These are phyloP conservation scores for Coregonus sp. DNA, from an alignment of 2,797 vertebrate genomes.

Conservation along the genomic window DNA sequence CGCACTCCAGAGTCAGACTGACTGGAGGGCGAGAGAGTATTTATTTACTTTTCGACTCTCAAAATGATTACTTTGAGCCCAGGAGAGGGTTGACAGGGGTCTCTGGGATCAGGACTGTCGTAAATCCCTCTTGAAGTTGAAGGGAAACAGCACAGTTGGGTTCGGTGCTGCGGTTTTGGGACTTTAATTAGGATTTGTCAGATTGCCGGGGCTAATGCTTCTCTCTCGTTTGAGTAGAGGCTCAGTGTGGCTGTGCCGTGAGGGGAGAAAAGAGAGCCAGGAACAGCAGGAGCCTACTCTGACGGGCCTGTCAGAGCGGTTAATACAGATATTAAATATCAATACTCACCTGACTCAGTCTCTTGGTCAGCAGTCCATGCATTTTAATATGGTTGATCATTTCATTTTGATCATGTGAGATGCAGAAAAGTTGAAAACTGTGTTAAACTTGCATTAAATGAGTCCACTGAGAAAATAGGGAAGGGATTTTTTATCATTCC, in stretches of 20 bases:
- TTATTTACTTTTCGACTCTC: slow-evolving; percentile 5
- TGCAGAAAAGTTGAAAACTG: background rate
- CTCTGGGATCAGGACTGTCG: slow-evolving; percentile 25
- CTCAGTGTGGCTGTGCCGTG: slow-evolving; percentile 10
- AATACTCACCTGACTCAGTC: slow-evolving; percentile 4
- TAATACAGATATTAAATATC: background rate
- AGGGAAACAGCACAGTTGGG: slow-evolving; percentile 13
- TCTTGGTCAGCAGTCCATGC: background rate
- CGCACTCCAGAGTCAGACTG: background rate
- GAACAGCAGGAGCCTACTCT: background rate
- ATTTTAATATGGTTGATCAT: background rate
- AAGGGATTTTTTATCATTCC: background rate
- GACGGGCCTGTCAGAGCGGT: background rate
- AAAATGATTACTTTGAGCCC: slow-evolving; percentile 18
- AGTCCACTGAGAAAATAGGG: background rate
- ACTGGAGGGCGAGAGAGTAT: background rate
- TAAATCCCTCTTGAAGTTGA: slow-evolving; percentile 33
- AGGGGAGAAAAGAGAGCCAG: background rate
- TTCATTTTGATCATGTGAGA: slow-evolving; percentile 2
- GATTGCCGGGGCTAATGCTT: slow-evolving; percentile 44
- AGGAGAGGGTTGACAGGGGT: slow-evolving; percentile 18
- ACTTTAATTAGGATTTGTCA: slow-evolving; percentile 52
- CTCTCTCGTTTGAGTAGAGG: slow-evolving; percentile 32
- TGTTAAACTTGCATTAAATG: background rate
- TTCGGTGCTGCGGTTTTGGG: slow-evolving; percentile 22